phyloP scores from a whole-genome alignment of 2,888 invertebrate species.

The Diogma glabrata region DNA sequence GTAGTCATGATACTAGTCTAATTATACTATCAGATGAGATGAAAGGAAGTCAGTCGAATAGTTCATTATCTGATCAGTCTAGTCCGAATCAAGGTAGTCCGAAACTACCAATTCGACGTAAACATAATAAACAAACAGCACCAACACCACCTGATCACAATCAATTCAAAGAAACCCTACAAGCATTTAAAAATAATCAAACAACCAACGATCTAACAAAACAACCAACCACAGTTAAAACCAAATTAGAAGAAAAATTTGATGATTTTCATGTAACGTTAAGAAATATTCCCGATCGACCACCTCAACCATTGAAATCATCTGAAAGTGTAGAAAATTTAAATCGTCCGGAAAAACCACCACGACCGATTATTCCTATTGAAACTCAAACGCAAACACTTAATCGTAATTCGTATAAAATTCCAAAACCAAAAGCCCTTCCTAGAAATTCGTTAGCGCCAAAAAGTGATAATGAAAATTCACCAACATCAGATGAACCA shows the following conservation, averaged over 20 bases:
- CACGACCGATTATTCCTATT: constrained; percentile 42
- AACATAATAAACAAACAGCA: constrained; percentile 64
- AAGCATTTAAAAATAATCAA: constrained; percentile 18
- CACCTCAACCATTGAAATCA: constrained; percentile 10
- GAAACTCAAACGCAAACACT: constrained; percentile 22
- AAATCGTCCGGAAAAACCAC: constrained; percentile 49
- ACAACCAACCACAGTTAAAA: constrained; percentile 28
- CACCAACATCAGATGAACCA: constrained; percentile 17
- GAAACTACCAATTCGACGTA: constrained; percentile 53
- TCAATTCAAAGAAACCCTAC: constrained; percentile 23
- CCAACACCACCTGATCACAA: constrained; percentile 48
- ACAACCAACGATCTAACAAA: constrained; percentile 34
- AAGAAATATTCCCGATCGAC: constrained; percentile 8
- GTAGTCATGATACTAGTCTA: constrained; percentile 47
- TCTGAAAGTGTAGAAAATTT: constrained; percentile 28
- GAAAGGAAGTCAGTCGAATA: constrained; percentile 49
- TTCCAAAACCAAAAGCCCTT: constrained; percentile 35
- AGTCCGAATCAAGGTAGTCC: constrained; percentile 66
- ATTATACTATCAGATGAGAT: constrained; percentile 38
- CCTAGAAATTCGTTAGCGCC: constrained; percentile 24
- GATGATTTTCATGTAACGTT: constrained; percentile 22
- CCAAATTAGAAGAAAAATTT: constrained; percentile 19
- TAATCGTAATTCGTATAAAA: constrained; percentile 20
- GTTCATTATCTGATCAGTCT: constrained; percentile 53
- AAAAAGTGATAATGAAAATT: constrained; percentile 14